phyloP scores from a whole-genome alignment of 2,797 vertebrate genomes.

The Anolis apletophallus region DNA sequence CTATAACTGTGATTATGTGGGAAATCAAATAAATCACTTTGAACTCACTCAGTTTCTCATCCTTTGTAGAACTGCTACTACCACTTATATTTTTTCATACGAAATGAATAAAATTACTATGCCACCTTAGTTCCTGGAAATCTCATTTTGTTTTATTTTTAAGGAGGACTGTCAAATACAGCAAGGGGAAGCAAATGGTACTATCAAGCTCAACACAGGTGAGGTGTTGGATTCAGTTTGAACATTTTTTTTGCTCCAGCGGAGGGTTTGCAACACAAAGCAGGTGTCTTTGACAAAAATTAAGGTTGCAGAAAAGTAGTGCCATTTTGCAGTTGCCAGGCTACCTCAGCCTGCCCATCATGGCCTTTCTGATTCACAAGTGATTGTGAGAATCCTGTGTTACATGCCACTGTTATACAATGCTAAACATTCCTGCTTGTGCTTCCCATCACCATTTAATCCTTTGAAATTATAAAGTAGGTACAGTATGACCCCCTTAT shows the following conservation, averaged over 20 bases:
- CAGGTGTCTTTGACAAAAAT: not conserved
- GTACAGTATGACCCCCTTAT: no score
- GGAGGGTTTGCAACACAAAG: not conserved
- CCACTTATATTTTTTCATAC: slow-evolving; percentile 26
- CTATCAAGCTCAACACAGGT: not conserved
- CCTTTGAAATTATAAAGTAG: not conserved
- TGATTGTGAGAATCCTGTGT: not conserved
- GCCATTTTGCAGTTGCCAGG: not conserved
- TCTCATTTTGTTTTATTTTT: slow-evolving; percentile 37
- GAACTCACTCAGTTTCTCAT: slow-evolving; percentile 76
- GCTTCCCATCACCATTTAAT: not conserved
- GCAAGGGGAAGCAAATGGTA: not conserved
- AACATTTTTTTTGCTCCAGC: not conserved
- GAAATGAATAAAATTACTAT: slow-evolving; percentile 49
- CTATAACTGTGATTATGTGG: slow-evolving; percentile 94
- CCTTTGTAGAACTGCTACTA: slow-evolving; percentile 60
- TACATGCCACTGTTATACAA: not conserved
- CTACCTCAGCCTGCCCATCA: not conserved
- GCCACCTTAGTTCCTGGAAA: slow-evolving; percentile 29
- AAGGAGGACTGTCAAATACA: not conserved
- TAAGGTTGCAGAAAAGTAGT: not conserved
- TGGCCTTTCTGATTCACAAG: not conserved
- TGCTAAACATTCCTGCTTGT: not conserved
- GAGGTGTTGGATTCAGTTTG: not conserved
- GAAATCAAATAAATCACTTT: slow-evolving; percentile 91